Conservation (phyloP, 2,113 vertebrate genomes). For the Romanogobio albipinnatus region DNA sequence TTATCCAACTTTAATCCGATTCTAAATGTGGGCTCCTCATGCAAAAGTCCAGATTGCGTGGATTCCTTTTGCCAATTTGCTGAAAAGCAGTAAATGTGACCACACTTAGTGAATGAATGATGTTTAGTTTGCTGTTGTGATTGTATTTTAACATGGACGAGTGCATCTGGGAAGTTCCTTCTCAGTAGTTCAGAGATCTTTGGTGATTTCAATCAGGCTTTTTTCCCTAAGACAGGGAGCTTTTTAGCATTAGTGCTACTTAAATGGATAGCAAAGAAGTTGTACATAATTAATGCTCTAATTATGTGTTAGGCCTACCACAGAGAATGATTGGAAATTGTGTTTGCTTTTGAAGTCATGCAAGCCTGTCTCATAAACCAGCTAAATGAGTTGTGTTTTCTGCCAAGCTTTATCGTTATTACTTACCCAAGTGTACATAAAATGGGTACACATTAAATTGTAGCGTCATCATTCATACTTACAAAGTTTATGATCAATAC, state of each 20-base stretch:
- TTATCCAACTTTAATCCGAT: too few species aligned
- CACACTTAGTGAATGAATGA: too few species aligned
- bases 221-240: not conserved
- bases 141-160: not conserved
- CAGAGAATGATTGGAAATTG: not conserved
- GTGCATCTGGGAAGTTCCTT: not conserved
- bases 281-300: conserved; percentile 2
- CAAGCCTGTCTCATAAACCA: conserved; percentile 18
- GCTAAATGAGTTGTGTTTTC: conserved; percentile 8
- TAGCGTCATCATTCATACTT: not conserved
- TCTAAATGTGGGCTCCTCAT: too few species aligned
- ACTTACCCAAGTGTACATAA: conserved; percentile 14
- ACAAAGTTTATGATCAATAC: conserved; percentile 17
- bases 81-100: too few species aligned
- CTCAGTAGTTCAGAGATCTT: not conserved
- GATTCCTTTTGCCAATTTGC: too few species aligned
- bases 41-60: too few species aligned
- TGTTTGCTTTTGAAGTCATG: not conserved
- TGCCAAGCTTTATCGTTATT: not conserved
- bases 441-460: not conserved
- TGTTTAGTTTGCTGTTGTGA: not conserved
- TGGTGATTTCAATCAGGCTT: not conserved
- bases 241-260: not conserved
- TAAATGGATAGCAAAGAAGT: not conserved
- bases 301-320: not conserved